A percentile compares a stretch with the other conserved stretches of the same genome.
Conservation (phyloP, 2,888 invertebrate genomes). For the Poecilus cupreus region DNA sequence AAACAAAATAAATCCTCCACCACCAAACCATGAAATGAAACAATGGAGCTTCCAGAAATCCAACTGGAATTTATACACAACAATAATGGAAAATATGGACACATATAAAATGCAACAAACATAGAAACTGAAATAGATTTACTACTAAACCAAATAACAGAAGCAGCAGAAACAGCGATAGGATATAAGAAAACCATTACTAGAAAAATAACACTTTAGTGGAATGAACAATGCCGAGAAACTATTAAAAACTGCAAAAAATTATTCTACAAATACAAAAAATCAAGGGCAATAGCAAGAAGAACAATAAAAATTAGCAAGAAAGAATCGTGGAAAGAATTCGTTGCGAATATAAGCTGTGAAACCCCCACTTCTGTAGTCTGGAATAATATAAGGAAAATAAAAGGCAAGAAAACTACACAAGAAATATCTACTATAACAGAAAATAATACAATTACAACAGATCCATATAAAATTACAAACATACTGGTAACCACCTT, state of each 20-base stretch:
- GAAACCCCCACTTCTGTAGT: neutral
- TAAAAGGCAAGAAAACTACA: neutral
- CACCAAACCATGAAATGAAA: neutral
- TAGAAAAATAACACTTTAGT: conserved; percentile 5
- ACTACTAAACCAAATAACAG: conserved; percentile 2
- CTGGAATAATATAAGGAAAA: conserved; percentile 23
- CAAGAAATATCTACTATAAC: neutral
- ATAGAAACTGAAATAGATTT: neutral
- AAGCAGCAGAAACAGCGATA: conserved; percentile 8
- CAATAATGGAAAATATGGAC: neutral
- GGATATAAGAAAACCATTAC: neutral
- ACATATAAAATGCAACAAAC: neutral
- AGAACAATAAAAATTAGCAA: neutral
- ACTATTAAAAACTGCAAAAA: neutral
- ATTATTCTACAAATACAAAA: neutral
- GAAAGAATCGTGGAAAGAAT: conserved; percentile 5
- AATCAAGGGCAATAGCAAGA: neutral
- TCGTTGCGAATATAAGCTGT: neutral
- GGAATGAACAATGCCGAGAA: conserved; percentile 1
- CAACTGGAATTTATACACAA: neutral
- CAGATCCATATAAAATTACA: neutral
- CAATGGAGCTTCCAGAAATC: conserved; percentile 16
- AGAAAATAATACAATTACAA: neutral
- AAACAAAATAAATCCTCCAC: neutral
- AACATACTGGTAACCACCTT: neutral